These are phyloP conservation scores for Watsonalla binaria DNA, from an alignment of 2,888 invertebrate species.

Conservation along the genomic window DNA sequence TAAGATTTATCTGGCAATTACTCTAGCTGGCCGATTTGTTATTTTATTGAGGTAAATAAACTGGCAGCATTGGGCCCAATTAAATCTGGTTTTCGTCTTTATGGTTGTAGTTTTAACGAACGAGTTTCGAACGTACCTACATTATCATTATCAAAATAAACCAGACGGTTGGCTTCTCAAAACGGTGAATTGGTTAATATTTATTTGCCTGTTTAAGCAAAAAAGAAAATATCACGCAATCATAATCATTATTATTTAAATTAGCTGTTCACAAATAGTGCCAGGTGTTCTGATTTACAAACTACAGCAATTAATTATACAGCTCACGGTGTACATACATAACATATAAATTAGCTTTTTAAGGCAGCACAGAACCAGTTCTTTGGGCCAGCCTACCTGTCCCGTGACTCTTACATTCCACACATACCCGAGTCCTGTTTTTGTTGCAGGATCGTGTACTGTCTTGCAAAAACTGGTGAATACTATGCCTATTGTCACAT, in stretches of 20 bases:
- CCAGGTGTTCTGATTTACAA: constrained; percentile 13
- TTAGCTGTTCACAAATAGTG: neutral
- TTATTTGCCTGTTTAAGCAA: no score
- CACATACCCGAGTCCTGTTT: constrained; percentile 22
- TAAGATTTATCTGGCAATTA: constrained; percentile 45
- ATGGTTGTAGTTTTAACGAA: neutral
- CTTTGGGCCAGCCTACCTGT: constrained; percentile 25
- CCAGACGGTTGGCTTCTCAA: neutral
- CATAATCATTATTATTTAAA: no score
- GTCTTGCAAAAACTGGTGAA: constrained; percentile 7
- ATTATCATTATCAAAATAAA: neutral
- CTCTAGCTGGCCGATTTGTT: constrained; percentile 36
- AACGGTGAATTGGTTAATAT: no score
- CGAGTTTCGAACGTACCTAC: neutral
- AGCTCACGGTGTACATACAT: constrained; percentile 15
- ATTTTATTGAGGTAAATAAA: constrained; percentile 29
- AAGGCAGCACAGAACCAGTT: constrained; percentile 9
- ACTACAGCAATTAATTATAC: constrained; percentile 18
- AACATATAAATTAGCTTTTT: constrained; percentile 20
- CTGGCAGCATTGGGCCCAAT: constrained; percentile 3
- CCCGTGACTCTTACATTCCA: constrained; percentile 31
- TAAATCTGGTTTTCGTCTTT: neutral
- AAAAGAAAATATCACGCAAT: no score
- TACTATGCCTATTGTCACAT: neutral
- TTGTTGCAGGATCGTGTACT: constrained; percentile 7